A percentile compares a stretch with the other conserved stretches of the same genome.
phyloP scores from a whole-genome alignment of 2,888 invertebrate species.

The Rhagonycha lutea region DNA sequence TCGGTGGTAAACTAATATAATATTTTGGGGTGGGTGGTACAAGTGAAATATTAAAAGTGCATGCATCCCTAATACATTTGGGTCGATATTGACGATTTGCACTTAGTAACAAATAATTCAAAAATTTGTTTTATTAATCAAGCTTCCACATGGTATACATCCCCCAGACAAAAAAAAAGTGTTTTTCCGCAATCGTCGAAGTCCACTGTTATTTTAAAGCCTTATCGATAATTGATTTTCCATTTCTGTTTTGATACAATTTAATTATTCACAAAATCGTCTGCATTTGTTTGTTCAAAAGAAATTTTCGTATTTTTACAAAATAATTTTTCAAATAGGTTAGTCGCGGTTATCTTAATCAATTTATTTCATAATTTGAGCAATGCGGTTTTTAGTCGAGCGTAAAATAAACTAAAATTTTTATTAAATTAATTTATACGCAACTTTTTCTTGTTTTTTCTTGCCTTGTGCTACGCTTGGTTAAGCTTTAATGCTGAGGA shows the following conservation, averaged over 20 bases:
- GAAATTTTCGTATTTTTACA: not conserved
- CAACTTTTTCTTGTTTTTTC: not conserved
- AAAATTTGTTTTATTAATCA: not conserved
- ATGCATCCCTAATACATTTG: not conserved
- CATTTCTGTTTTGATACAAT: not conserved
- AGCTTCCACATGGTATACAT: not conserved
- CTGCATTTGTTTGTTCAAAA: not conserved
- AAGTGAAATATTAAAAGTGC: not conserved
- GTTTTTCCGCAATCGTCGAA: not conserved
- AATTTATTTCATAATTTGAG: not conserved
- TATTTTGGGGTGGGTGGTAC: not conserved
- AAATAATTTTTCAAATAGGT: not conserved
- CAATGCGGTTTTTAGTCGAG: constrained; percentile 2
- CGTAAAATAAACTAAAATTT: constrained; percentile 2
- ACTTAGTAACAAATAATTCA: not conserved
- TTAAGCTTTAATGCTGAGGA: not conserved
- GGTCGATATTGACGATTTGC: not conserved
- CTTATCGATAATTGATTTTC: not conserved
- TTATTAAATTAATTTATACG: not conserved
- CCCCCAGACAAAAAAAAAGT: not conserved
- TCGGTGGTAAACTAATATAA: not conserved
- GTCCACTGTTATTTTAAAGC: not conserved
- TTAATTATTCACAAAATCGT: not conserved
- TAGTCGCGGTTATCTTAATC: not conserved
- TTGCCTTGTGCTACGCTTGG: not conserved